A percentile compares a stretch with the other conserved stretches of the same genome.
phyloP scores from a whole-genome alignment of 2,888 invertebrate species.

The Leucophenga montana region DNA sequence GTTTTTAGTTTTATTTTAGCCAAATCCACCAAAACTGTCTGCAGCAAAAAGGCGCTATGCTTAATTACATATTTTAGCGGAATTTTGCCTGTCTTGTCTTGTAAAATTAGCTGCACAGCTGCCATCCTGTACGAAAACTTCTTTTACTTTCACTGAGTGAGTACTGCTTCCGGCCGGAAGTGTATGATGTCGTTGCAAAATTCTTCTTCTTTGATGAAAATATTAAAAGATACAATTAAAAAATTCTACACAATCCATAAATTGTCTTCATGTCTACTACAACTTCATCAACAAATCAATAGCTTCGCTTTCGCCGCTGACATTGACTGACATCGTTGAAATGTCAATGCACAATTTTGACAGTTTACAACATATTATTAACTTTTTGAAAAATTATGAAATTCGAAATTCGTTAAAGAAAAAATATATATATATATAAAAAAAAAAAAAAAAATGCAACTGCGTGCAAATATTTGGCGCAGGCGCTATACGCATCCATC shows the following conservation, averaged over 20 bases:
- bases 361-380: slow-evolving; percentile 58
- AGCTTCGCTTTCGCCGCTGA: neutral
- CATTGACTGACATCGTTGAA: slow-evolving; percentile 36
- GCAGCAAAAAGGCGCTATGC: neutral
- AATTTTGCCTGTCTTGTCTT: slow-evolving; percentile 5
- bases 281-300: slow-evolving; percentile 27
- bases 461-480: slow-evolving; percentile 45
- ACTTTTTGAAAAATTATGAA: slow-evolving; percentile 34
- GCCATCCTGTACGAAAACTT: no score
- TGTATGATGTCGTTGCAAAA: neutral
- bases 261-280: neutral
- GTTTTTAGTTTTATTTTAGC: neutral
- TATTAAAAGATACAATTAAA: neutral
- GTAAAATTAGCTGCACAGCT: neutral
- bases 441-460: slow-evolving; percentile 25
- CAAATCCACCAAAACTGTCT: slow-evolving; percentile 8
- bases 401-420: slow-evolving; percentile 3
- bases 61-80: slow-evolving; percentile 19
- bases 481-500: no score
- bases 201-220: neutral
- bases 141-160: no score
- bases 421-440: no score
- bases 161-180: slow-evolving; percentile 16
- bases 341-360: slow-evolving; percentile 42
- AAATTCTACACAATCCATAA: no score